Evolutionary conservation across 2,888 invertebrate species (phyloP), one percentile per base, ranked within the genome.

Genomic region (Synergus japonicus): DNA sequence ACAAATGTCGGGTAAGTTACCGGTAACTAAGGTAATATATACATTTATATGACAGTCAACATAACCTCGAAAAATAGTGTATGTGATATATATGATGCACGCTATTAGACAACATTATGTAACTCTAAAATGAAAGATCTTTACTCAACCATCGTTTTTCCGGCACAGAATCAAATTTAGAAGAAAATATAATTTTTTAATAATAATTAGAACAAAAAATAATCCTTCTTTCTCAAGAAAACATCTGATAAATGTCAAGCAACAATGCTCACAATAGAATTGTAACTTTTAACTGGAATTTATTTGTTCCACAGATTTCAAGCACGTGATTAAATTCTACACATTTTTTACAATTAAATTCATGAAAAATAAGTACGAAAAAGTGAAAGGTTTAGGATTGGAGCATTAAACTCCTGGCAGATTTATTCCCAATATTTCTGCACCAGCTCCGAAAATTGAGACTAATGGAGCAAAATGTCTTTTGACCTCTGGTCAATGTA

Each of bases 61-160:
- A 85, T 87, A 87, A 87, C 87, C 87, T 86, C 76, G 60, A 84
- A 80, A 73, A 78, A 85, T 79, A 69, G 43, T 73, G 83, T 77
- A 80, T 76, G 65, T 76, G 77, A 37, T 37, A 37, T 58, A 60
- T 58, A 13, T 37, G 43, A 63, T 37, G 76, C 76, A 81, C 76
- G 22, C 65, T 76, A 9, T 0, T 29, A 63, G 22, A 49, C 22
- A 0, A 29, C 76, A 81, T 87, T 87, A 87, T 83, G 83, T 87
- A 87, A 87, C 85, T 9, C 22, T 15, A 77, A 73, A 73, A 73
- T 73, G 54, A 37, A 41, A 37, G 37, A 41, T 37, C 12, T 37
- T 54, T 18, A 12, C 54, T 12, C 12, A n/a, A 41, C 10, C 37
- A n/a, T 58, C 18, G 41, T 10, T 73, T 73, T 49, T 54, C 41